These are phyloP conservation scores for Cynoglossus semilaevis DNA, from an alignment of 2,113 vertebrate species.

Conservation along the genomic window DNA sequence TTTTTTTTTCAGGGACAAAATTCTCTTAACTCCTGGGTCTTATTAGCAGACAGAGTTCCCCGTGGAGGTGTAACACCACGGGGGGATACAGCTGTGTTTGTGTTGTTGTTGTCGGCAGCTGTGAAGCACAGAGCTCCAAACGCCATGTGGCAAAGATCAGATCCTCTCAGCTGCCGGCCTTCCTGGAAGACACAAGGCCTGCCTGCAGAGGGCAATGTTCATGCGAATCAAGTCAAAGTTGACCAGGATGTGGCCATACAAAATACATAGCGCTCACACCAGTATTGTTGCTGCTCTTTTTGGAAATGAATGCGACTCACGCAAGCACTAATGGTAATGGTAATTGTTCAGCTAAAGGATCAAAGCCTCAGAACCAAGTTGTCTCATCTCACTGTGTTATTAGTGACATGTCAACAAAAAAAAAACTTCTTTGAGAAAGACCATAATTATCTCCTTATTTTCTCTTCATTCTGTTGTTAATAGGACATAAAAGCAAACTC, in stretches of 20 bases:
- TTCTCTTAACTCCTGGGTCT: conserved; percentile 5
- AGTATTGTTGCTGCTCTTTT: not conserved
- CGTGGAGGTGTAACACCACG: not conserved
- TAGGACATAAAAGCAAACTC: conserved; percentile 46
- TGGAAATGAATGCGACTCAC: conserved; percentile 10
- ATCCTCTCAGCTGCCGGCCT: conserved; percentile 6
- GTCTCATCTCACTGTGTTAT: not conserved
- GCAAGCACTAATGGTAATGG: too few species aligned
- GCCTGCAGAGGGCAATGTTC: conserved; percentile 69
- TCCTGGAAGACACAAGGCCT: conserved; percentile 28
- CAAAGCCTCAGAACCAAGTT: too few species aligned
- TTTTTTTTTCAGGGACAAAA: conserved; percentile 15
- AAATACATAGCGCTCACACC: too few species aligned
- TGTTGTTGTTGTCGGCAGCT: conserved; percentile 6
- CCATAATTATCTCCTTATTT: conserved; percentile 7
- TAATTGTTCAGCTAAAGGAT: too few species aligned
- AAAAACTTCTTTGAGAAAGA: not conserved
- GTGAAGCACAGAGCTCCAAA: conserved; percentile 15
- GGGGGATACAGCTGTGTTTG: conserved; percentile 6
- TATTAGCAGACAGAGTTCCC: not conserved
- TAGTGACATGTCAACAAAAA: too few species aligned
- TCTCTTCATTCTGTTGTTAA: conserved; percentile 17
- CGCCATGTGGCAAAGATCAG: conserved; percentile 15
- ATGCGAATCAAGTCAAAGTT: conserved; percentile 30
- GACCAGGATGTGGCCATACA: too few species aligned